A percentile compares a stretch with the other conserved stretches of the same genome.
phyloP scores from a whole-genome alignment of 2,888 invertebrate genomes.

The Sminthurides aquaticus region DNA sequence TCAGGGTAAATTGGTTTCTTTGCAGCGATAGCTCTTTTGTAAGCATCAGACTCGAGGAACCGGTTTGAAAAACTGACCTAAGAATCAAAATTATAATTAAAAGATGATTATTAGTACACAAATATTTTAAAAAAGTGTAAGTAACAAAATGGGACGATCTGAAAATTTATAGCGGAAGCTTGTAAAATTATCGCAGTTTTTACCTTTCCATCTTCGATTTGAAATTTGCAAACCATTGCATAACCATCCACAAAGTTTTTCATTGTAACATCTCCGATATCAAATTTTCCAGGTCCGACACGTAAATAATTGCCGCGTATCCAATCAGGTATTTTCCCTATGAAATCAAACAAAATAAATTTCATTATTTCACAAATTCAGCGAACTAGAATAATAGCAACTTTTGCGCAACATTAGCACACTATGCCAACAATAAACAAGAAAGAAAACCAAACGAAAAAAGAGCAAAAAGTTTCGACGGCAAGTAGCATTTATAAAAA shows the following conservation, averaged over 20 bases:
- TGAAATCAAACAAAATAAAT: not conserved
- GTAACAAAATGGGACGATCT: too few relatives aligned
- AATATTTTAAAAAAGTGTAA: not conserved
- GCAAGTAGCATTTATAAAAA: too few relatives aligned
- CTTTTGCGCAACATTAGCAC: too few relatives aligned
- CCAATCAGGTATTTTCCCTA: constrained; percentile 49
- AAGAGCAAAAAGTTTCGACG: too few relatives aligned
- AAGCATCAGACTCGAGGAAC: constrained; percentile 49
- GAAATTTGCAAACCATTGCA: constrained; percentile 49
- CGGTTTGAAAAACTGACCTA: constrained; percentile 45
- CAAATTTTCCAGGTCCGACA: constrained; percentile 52
- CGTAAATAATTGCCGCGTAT: constrained; percentile 48
- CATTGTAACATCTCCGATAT: constrained; percentile 48
- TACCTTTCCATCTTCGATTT: constrained; percentile 48
- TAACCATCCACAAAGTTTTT: constrained; percentile 52
- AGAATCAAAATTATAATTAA: constrained; percentile 1
- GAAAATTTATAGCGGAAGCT: too few relatives aligned
- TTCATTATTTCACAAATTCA: too few relatives aligned
- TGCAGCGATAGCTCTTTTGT: constrained; percentile 48
- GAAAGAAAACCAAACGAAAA: too few relatives aligned
- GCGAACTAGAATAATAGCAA: too few relatives aligned
- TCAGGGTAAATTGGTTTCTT: constrained; percentile 49
- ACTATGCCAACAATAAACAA: too few relatives aligned
- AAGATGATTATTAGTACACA: constrained; percentile 2
- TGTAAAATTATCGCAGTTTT: constrained; percentile 7